These are phyloP conservation scores for Meteorus sp. DNA, from an alignment of 1,140 invertebrate genomes.

Conservation along the genomic window DNA sequence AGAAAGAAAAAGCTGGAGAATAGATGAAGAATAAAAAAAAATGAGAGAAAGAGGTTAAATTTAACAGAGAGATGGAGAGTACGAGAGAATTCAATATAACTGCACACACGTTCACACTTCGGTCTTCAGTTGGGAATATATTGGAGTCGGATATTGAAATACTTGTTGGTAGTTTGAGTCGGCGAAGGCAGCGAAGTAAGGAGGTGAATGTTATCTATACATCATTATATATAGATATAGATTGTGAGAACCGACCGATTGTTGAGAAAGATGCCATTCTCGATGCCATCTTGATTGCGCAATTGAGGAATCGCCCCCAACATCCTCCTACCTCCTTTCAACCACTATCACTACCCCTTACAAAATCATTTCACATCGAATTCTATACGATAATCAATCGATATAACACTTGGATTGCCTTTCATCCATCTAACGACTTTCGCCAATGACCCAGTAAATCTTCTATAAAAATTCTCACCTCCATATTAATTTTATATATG, in stretches of 20 bases:
- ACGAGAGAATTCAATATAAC: conserved; percentile 55
- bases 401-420: conserved; percentile 19
- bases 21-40: background rate
- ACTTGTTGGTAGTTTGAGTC: conserved; percentile 60
- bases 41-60: background rate
- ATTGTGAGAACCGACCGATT: background rate
- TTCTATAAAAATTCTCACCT: background rate
- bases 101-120: conserved; percentile 56
- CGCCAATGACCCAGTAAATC: conserved; percentile 16
- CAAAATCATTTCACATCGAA: no score
- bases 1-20: background rate
- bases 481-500: background rate
- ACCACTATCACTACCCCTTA: no score
- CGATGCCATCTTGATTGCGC: conserved; percentile 58
- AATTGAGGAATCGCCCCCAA: conserved; percentile 32
- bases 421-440: background rate
- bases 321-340: background rate
- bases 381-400: conserved; percentile 21
- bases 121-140: conserved; percentile 50
- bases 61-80: background rate
- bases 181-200: conserved; percentile 32
- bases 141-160: conserved; percentile 58
- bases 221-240: background rate
- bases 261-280: conserved; percentile 52
- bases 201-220: conserved; percentile 11